A percentile compares a stretch with the other conserved stretches of the same genome.
Conservation (phyloP, 2,797 vertebrate species). For the Poecilia wingei region DNA sequence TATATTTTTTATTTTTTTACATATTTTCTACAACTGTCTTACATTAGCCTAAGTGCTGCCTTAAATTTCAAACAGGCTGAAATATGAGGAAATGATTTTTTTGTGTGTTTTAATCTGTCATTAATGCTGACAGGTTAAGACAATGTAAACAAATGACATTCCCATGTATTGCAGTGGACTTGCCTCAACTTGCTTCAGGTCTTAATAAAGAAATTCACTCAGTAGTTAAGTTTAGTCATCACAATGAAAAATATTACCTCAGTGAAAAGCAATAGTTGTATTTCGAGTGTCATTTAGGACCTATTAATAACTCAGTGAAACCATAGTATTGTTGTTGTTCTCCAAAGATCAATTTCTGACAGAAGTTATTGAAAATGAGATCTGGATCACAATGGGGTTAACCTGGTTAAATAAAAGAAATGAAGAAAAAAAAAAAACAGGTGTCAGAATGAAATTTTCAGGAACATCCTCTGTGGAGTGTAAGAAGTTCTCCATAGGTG, state of each 20-base stretch:
- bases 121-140: neutral
- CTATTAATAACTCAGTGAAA: too few relatives aligned
- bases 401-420: too few relatives aligned
- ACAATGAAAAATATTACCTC: neutral
- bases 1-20: neutral
- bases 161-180: neutral
- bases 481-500: too few relatives aligned
- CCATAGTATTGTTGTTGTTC: too few relatives aligned
- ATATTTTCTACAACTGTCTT: neutral
- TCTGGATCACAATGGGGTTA: too few relatives aligned
- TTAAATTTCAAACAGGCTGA: neutral
- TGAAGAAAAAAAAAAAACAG: too few relatives aligned
- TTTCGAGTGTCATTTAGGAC: too few relatives aligned
- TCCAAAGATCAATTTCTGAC: too few relatives aligned
- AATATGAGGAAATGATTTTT: neutral
- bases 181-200: neutral
- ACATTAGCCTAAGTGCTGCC: neutral
- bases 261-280: too few relatives aligned
- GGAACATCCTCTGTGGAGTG: too few relatives aligned
- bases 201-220: neutral
- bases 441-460: too few relatives aligned
- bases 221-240: neutral
- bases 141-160: neutral
- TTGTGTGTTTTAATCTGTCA: neutral
- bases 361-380: too few relatives aligned